Percentiles rank a stretch among this genome's conserved stretches.
Conservation (phyloP, 2,888 invertebrate species). For the Nezara viridula region DNA sequence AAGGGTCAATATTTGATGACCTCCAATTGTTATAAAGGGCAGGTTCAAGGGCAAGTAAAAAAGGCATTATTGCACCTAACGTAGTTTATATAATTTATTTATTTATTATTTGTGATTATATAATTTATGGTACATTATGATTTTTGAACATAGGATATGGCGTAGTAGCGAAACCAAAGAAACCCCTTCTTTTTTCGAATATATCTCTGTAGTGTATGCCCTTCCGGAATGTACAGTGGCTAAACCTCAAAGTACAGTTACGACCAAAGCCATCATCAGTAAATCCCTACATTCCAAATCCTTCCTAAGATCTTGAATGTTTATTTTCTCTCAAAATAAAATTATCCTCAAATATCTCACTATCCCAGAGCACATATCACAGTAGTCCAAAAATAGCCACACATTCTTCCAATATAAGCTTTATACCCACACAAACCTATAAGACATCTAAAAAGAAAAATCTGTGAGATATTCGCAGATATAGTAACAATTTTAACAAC, state of each 20-base stretch:
- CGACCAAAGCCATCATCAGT: not conserved
- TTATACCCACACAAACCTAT: not conserved
- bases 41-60: conserved; percentile 2
- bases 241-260: not conserved
- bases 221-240: too few relatives aligned
- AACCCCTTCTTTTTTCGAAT: not conserved
- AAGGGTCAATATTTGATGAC: not conserved
- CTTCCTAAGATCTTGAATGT: not conserved
- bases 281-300: not conserved
- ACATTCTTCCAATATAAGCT: not conserved
- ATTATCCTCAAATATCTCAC: not conserved
- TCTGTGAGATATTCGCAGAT: too few relatives aligned
- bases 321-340: not conserved
- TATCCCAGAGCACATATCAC: not conserved
- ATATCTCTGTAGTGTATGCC: not conserved
- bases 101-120: too few relatives aligned
- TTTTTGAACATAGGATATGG: too few relatives aligned
- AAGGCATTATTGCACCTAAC: too few relatives aligned
- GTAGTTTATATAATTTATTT: too few relatives aligned
- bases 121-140: too few relatives aligned
- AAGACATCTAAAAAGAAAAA: too few relatives aligned
- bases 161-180: too few relatives aligned
- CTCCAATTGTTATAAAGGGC: not conserved
- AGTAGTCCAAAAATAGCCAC: not conserved
- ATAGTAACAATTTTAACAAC: too few relatives aligned